Conservation (phyloP, 2,113 vertebrate species). For the Callipepla squamata region DNA sequence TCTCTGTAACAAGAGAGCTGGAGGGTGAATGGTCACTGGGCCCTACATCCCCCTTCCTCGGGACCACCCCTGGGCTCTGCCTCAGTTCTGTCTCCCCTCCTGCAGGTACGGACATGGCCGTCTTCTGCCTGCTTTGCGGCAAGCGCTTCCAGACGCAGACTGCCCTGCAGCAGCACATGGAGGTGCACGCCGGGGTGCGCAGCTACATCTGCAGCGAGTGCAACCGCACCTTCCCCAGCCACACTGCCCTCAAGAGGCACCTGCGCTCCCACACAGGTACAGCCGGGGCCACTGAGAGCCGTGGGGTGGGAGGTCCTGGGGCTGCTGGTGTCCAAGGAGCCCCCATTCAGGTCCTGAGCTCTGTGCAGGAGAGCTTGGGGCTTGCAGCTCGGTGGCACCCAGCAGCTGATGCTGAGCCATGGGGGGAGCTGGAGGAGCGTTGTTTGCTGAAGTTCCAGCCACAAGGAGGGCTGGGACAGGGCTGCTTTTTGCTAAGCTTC, state of each 20-base stretch:
- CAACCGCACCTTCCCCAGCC: slow-evolving; percentile 98
- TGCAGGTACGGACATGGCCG: slow-evolving; percentile 95
- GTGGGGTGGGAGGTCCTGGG: neutral
- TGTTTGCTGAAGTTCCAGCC: neutral
- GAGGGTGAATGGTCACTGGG: neutral
- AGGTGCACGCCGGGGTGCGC: slow-evolving; percentile 95
- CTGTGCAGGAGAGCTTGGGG: neutral
- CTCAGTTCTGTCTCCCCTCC: neutral
- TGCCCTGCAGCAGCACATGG: slow-evolving; percentile 98
- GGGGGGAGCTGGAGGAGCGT: neutral
- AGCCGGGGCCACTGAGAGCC: fast-evolving
- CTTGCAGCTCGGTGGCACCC: neutral
- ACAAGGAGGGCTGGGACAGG: neutral
- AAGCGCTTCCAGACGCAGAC: slow-evolving; percentile 98
- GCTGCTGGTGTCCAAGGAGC: neutral
- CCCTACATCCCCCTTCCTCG: neutral
- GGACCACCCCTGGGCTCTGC: neutral
- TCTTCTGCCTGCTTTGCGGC: slow-evolving; percentile 97
- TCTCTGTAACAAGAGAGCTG: neutral
- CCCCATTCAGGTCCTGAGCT: neutral
- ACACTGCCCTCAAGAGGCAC: slow-evolving; percentile 98
- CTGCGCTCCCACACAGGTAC: slow-evolving; percentile 97
- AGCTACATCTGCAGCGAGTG: slow-evolving; percentile 99
- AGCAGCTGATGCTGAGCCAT: neutral
- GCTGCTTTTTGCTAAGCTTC: neutral